These are phyloP conservation scores for Mycalesis mineus DNA, from an alignment of 2,888 invertebrate genomes.

Conservation along the genomic window DNA sequence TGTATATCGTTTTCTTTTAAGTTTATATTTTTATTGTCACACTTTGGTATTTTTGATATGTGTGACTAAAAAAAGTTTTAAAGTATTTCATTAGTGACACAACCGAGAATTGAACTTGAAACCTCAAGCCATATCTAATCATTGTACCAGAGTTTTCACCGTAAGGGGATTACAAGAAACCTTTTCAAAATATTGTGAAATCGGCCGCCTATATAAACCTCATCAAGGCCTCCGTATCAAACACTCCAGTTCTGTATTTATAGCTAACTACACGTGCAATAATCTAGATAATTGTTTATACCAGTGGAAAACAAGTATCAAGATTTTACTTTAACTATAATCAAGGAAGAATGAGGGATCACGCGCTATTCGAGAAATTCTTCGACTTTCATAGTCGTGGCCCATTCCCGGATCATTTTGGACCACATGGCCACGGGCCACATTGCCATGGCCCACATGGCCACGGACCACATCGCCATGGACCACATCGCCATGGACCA, in stretches of 20 bases:
- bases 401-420: not conserved
- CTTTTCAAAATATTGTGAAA: constrained; percentile 19
- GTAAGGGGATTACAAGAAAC: constrained; percentile 4
- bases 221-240: not conserved
- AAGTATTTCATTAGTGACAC: no score
- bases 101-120: no score
- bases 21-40: no score
- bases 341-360: constrained; percentile 8
- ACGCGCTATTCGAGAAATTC: not conserved
- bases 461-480: constrained; percentile 5
- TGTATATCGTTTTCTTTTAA: no score
- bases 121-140: not conserved
- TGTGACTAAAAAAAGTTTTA: no score
- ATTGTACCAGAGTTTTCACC: not conserved
- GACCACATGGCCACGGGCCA: constrained; percentile 2
- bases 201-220: constrained; percentile 12
- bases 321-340: not conserved
- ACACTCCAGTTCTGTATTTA: not conserved
- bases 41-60: no score
- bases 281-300: not conserved
- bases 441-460: not conserved
- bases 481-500: constrained; percentile 1
- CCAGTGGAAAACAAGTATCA: not conserved
- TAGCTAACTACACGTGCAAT: not conserved
- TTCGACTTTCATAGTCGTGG: constrained; percentile 3